Conservation (phyloP, 2,797 vertebrate genomes). For the Phalanger gymnotis region DNA sequence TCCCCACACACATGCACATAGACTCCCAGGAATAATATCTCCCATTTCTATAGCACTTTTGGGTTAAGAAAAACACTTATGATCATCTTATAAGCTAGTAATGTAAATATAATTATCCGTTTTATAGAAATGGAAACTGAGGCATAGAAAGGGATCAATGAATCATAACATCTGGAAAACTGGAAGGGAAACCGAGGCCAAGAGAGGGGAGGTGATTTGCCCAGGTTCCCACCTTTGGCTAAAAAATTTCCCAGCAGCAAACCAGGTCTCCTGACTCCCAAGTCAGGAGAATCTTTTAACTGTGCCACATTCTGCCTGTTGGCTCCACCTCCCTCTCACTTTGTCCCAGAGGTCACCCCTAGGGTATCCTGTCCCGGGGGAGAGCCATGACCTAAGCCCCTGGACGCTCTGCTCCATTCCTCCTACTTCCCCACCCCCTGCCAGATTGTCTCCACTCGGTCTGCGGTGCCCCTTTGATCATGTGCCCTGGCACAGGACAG, state of each 20-base stretch:
- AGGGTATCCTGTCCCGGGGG: background rate
- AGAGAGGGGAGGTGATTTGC: background rate
- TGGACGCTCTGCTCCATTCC: background rate
- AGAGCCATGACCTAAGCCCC: background rate
- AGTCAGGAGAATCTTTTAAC: background rate
- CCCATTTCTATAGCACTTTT: background rate
- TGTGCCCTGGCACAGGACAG: constrained; percentile 2
- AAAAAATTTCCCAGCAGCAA: background rate
- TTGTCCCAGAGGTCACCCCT: background rate
- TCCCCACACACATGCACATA: background rate
- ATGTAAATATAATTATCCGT: background rate
- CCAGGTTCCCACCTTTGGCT: background rate
- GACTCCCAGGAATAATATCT: background rate
- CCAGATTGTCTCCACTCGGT: background rate
- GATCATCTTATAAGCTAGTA: background rate
- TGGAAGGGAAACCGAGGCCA: background rate
- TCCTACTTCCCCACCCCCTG: background rate
- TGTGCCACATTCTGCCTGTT: background rate
- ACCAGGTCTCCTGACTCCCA: background rate
- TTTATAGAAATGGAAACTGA: background rate
- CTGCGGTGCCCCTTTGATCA: constrained; percentile 2
- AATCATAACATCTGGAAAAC: background rate
- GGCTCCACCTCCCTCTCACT: background rate
- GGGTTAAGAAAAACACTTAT: background rate
- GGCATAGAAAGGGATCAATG: background rate